Conservation (phyloP, 2,797 vertebrate species). For the Scomberomorus guttatus region DNA sequence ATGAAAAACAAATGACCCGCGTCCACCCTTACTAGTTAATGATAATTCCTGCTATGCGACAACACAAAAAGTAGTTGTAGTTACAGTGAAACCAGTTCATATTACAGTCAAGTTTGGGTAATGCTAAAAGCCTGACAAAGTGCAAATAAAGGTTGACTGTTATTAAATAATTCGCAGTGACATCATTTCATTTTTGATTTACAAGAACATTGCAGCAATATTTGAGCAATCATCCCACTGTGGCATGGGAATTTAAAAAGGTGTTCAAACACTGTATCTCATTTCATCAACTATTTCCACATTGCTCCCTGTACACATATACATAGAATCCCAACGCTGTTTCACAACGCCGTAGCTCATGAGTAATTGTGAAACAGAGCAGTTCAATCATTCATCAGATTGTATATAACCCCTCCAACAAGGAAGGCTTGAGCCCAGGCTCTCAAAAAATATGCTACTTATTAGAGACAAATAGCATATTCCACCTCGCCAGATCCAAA, state of each 20-base stretch:
- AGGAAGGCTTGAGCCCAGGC: slow-evolving; percentile 30
- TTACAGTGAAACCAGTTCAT: background rate
- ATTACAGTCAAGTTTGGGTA: slow-evolving; percentile 7
- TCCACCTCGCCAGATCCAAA: slow-evolving; percentile 45
- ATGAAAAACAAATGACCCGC: background rate
- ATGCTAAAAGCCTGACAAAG: slow-evolving; percentile 6
- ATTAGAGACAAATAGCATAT: slow-evolving; percentile 63
- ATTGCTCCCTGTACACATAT: slow-evolving; percentile 63
- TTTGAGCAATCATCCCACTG: slow-evolving; percentile 53
- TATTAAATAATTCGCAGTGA: slow-evolving; percentile 43
- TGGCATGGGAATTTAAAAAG: slow-evolving; percentile 51
- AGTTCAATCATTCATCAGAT: slow-evolving; percentile 59
- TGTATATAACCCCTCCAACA: slow-evolving; percentile 59
- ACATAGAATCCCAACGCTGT: slow-evolving; percentile 53
- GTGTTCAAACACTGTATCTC: slow-evolving; percentile 56
- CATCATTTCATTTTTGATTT: slow-evolving; percentile 57
- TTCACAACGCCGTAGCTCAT: slow-evolving; percentile 62
- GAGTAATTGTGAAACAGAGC: slow-evolving; percentile 66
- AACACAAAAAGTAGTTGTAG: background rate
- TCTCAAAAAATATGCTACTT: slow-evolving; percentile 65
- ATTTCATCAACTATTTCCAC: slow-evolving; percentile 71
- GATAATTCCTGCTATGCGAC: background rate
- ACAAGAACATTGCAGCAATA: slow-evolving; percentile 46
- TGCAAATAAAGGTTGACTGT: slow-evolving; percentile 27
- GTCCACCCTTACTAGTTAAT: background rate